phyloP scores from a whole-genome alignment of 2,888 invertebrate species.

The Xanthostigma xanthostigma region DNA sequence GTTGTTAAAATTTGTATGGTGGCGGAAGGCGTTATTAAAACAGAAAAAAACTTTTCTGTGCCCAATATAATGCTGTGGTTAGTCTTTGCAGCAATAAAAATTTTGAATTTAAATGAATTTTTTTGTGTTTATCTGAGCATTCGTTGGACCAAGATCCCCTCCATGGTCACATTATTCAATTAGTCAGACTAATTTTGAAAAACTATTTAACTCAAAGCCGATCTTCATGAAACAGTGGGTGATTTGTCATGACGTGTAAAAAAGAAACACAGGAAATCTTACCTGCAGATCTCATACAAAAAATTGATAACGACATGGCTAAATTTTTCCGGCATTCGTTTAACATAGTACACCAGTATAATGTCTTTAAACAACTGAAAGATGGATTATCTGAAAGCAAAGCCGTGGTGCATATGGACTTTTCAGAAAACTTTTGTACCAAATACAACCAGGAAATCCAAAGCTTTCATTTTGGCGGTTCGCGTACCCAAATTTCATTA shows the following conservation, averaged over 20 bases:
- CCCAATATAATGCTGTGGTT: too few relatives aligned
- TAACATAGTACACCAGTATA: slow-evolving; percentile 10
- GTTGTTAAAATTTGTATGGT: slow-evolving; percentile 8
- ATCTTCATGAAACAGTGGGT: slow-evolving; percentile 3
- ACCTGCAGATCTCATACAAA: slow-evolving; percentile 1
- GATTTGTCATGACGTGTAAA: too few relatives aligned
- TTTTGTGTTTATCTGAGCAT: too few relatives aligned
- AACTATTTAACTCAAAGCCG: slow-evolving; percentile 4
- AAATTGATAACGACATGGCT: slow-evolving; percentile 5
- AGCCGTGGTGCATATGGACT: slow-evolving; percentile 10
- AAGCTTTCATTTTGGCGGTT: slow-evolving; percentile 10
- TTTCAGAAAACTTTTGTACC: slow-evolving; percentile 5
- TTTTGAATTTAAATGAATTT: too few relatives aligned
- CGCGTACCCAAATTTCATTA: slow-evolving; percentile 9
- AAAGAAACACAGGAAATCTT: neutral
- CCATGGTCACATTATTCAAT: too few relatives aligned
- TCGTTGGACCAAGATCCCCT: too few relatives aligned
- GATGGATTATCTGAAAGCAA: slow-evolving; percentile 9
- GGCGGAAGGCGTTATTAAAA: slow-evolving; percentile 7
- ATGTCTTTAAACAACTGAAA: slow-evolving; percentile 8
- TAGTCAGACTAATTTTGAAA: too few relatives aligned
- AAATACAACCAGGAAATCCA: slow-evolving; percentile 10
- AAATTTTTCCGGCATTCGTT: slow-evolving; percentile 7
- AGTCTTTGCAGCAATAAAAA: too few relatives aligned
- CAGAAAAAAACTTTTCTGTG: too few relatives aligned